Base-by-base conservation (phyloP, 1,140 invertebrate genomes). In the Drosophila asahinai region DNA sequence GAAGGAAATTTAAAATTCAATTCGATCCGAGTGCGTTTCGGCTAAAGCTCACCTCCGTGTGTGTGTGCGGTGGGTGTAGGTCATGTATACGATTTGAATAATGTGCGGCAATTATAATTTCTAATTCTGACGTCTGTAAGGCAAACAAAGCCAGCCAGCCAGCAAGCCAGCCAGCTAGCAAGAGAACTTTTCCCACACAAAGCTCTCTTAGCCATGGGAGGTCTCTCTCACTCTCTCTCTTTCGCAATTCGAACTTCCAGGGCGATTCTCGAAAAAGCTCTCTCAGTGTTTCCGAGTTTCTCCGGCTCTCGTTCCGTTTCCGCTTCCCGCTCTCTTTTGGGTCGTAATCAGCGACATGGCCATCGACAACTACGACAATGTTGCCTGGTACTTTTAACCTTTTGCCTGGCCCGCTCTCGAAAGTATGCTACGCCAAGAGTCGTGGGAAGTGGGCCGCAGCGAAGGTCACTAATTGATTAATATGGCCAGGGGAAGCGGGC, bases 401-500 rank as follows among this genome's bases (percentile, higher is more conserved):
- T 91, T 91, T 79, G 75, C 59, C 71, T 77, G 65, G 68, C 68
- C 65, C 54, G 57, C 62, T 71, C 83, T 77, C 77, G 54, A 72
- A 79, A 79, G 75, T 82, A 71, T 86, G 79, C 76, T 80, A 61
- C 52, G 43, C 55, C 63, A 68, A 54, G 77, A 72, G 63, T 73
- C 55, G 71, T 61, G 54, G 40, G 47, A 73, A 61, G 71, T 61
- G 57, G 67, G 55, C 45, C 57, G 71, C 71, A 84, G 49, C 77
- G 86, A 90, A 90, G 86, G 86, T 91, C 86, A 80, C 86, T 90
- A 91, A 90, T 91, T 90, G 86, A 90, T 90, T 90, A 90, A 90
- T 79, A 72, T 81, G 74, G 42, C 42, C 15, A 25, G 30, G 42
- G 25, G 30, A 38, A 30, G 9, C 14, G 64, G 64, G 12, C 5